Percentiles rank a stretch among this genome's conserved stretches.
phyloP scores from a whole-genome alignment of 2,888 invertebrate species.

The Xylocampa areola region DNA sequence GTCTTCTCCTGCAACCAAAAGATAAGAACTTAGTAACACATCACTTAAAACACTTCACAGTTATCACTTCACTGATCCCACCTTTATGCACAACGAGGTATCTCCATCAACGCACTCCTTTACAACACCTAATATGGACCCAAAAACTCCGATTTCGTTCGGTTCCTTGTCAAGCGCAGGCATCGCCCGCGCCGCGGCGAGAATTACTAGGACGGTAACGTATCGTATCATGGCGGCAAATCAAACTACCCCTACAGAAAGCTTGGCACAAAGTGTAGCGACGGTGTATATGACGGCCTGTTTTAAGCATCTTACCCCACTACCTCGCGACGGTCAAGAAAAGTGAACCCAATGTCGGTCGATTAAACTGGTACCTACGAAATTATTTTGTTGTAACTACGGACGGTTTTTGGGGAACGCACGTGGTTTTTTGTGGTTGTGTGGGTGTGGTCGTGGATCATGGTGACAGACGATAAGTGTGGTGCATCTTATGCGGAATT shows the following conservation, averaged over 20 bases:
- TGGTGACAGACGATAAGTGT: slow-evolving; percentile 48
- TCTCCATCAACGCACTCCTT: slow-evolving; percentile 93
- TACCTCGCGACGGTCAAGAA: slow-evolving; percentile 77
- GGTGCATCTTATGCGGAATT: slow-evolving; percentile 22
- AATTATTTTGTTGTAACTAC: slow-evolving; percentile 82
- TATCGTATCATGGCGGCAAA: slow-evolving; percentile 83
- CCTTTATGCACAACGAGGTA: slow-evolving; percentile 93
- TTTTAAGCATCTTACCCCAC: slow-evolving; percentile 88
- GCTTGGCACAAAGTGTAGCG: slow-evolving; percentile 85
- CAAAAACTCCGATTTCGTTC: slow-evolving; percentile 80
- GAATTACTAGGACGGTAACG: slow-evolving; percentile 86
- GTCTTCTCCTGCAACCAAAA: slow-evolving; percentile 92
- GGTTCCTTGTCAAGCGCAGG: slow-evolving; percentile 88
- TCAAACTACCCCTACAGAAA: slow-evolving; percentile 82
- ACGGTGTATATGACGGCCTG: slow-evolving; percentile 79
- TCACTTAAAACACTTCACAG: slow-evolving; percentile 65
- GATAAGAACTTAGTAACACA: slow-evolving; percentile 68
- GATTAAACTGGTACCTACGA: slow-evolving; percentile 82
- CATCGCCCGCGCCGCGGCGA: slow-evolving; percentile 85
- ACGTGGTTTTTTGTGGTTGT: slow-evolving; percentile 63
- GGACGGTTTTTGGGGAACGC: slow-evolving; percentile 74
- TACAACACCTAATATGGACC: slow-evolving; percentile 90
- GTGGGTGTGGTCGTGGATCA: slow-evolving; percentile 39
- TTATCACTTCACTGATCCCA: slow-evolving; percentile 73
- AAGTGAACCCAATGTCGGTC: slow-evolving; percentile 82